Evolutionary conservation across 2,797 vertebrate genomes (phyloP).

Genomic region (Lutjanus campechanus): DNA sequence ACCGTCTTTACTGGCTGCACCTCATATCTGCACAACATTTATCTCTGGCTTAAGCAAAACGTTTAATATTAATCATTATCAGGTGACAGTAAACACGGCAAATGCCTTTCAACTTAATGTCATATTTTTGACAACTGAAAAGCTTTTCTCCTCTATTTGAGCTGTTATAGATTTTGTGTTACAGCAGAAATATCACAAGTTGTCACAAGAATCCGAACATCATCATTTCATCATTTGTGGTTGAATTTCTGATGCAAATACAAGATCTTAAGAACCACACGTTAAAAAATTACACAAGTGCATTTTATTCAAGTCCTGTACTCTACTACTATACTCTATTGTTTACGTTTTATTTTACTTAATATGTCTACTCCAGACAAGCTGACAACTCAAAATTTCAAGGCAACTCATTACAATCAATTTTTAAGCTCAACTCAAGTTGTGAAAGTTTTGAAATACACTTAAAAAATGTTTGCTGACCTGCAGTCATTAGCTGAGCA

Average conservation of each 20-base stretch:
- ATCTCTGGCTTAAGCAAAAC: background rate
- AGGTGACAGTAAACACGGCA: slow-evolving; percentile 7
- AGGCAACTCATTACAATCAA: no score
- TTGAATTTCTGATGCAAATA: background rate
- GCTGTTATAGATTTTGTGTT: background rate
- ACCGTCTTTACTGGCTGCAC: slow-evolving; percentile 15
- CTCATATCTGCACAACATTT: slow-evolving; percentile 6
- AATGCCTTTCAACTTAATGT: background rate
- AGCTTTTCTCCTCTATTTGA: background rate
- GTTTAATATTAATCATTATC: slow-evolving; percentile 23
- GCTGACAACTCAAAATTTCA: no score
- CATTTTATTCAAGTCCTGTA: no score
- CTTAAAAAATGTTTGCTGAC: no score
- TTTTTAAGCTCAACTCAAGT: no score
- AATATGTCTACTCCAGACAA: no score
- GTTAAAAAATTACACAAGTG: no score
- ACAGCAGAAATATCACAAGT: background rate
- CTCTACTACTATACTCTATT: no score
- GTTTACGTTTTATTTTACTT: no score
- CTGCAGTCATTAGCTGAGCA: no score
- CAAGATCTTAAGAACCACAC: no score
- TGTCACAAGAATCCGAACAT: background rate
- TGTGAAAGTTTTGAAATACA: no score
- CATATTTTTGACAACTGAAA: background rate
- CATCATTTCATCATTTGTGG: background rate